Percentiles rank a stretch among this genome's conserved stretches.
These are phyloP conservation scores for Scarus forsteni DNA, from an alignment of 2,797 vertebrate genomes.

Conservation along the genomic window DNA sequence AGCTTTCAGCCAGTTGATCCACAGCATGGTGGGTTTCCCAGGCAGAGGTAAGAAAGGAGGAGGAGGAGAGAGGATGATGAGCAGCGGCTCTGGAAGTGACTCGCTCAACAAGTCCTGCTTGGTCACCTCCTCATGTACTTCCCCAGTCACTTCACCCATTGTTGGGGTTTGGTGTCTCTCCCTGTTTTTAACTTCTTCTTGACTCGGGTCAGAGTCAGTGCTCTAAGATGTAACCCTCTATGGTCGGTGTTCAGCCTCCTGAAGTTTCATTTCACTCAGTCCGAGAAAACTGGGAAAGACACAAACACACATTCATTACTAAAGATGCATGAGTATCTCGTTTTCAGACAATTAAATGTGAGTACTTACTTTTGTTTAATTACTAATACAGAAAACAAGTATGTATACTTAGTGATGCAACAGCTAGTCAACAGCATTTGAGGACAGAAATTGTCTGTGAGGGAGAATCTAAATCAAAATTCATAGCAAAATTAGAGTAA, in stretches of 20 bases:
- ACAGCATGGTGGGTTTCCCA: conserved; percentile 53
- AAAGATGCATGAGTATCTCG: no score
- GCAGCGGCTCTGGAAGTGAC: conserved; percentile 58
- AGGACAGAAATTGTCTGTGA: no score
- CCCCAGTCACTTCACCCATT: conserved; percentile 57
- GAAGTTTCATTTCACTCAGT: conserved; percentile 22
- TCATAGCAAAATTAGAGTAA: no score
- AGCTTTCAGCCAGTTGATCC: conserved; percentile 71
- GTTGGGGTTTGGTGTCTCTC: not conserved
- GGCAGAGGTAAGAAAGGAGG: conserved; percentile 62
- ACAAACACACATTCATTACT: conserved; percentile 20
- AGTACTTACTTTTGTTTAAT: no score
- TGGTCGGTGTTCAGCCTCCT: conserved; percentile 5
- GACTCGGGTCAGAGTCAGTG: not conserved
- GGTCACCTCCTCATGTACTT: conserved; percentile 35
- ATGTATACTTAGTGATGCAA: no score
- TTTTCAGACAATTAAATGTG: no score
- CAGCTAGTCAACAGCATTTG: no score
- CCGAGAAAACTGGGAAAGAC: conserved; percentile 27
- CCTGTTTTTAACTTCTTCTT: not conserved
- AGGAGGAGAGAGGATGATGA: conserved; percentile 73
- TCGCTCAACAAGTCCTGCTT: conserved; percentile 41
- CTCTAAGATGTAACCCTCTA: not conserved
- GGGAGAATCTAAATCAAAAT: no score
- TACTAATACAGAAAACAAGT: no score